Base-by-base conservation (phyloP, 2,113 vertebrate species). In the Leucopternis melanops region DNA sequence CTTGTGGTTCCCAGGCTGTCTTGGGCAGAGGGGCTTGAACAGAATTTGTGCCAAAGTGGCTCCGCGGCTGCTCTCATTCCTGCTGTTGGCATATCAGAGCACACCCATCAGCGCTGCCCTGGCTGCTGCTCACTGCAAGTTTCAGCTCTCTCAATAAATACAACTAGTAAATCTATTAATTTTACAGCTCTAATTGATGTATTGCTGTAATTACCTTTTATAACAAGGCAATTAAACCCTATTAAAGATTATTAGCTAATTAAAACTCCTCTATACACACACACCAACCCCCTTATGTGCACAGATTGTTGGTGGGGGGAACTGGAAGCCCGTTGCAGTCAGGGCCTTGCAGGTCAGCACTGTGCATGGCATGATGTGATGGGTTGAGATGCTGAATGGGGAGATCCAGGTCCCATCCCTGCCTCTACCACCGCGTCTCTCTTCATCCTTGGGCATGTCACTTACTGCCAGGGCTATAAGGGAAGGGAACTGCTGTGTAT, bases 211-310 rank as follows among this genome's bases (percentile, higher is more conserved):
- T 96, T 96, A 96, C 85, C 86, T 94, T 95, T 94, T 90, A 90
- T 94, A 96, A 96, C 95, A 90, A 96, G 95, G 95, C 93, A 95
- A 96, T 97, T 96, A 97, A 88, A 61, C 70, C 81, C 87, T 47
- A 93, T 96, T 97, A 96, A 86, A 90, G 93, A 95, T 88, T 92
- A 93, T 97, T 95, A 95, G 95, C 94, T 96, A 90, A 97, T 96
- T 96, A 90, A 86, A 93, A 75, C 85, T 86, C 58, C 58, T 92
- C 74, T 29, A 0, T 59, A 69, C 72, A 55, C 81, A 74, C n/a
- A 61, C 81, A 18, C 79, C 65, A 65, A 11, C 26, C 42, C 85
- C 67, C 44, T 78, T 71, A 71, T 34, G 86, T 22, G 69, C 72
- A 45, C 52, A 45, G 89, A 50, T 63, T 32, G 69, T 54, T 54